These are phyloP conservation scores for Lampropteryx suffumata DNA, from an alignment of 2,888 invertebrate species.

Conservation along the genomic window DNA sequence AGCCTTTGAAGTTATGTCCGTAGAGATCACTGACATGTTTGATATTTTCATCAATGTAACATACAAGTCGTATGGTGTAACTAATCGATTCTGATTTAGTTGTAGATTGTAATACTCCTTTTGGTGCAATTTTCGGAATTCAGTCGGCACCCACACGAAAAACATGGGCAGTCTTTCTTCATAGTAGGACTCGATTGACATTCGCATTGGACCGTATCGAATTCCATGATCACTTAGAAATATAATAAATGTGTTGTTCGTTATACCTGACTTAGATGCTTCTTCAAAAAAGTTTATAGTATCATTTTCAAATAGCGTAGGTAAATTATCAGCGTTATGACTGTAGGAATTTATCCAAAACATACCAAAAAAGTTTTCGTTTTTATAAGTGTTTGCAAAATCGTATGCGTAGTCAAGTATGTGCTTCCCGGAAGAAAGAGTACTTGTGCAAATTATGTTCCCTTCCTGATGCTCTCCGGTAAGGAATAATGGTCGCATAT, in stretches of 20 bases:
- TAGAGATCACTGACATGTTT: conserved; percentile 80
- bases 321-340: conserved; percentile 86
- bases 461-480: conserved; percentile 81
- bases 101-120: conserved; percentile 81
- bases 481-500: conserved; percentile 87
- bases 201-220: conserved; percentile 86
- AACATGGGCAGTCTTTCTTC: conserved; percentile 90
- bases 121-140: conserved; percentile 80
- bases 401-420: conserved; percentile 86
- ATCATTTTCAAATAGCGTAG: conserved; percentile 84
- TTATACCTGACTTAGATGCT: conserved; percentile 75
- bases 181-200: conserved; percentile 88
- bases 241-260: conserved; percentile 86
- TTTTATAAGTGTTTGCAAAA: conserved; percentile 82
- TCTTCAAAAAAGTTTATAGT: conserved; percentile 79
- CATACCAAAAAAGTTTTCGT: conserved; percentile 86
- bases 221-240: conserved; percentile 91
- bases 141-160: conserved; percentile 86
- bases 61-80: conserved; percentile 89
- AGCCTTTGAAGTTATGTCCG: conserved; percentile 72
- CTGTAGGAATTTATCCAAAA: conserved; percentile 90
- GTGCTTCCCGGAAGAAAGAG: conserved; percentile 84
- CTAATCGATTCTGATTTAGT: conserved; percentile 85
- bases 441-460: conserved; percentile 62
- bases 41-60: conserved; percentile 78